Evolutionary conservation across 2,113 vertebrate genomes (phyloP).

Genomic region (Nycticryphes semicollaris): DNA sequence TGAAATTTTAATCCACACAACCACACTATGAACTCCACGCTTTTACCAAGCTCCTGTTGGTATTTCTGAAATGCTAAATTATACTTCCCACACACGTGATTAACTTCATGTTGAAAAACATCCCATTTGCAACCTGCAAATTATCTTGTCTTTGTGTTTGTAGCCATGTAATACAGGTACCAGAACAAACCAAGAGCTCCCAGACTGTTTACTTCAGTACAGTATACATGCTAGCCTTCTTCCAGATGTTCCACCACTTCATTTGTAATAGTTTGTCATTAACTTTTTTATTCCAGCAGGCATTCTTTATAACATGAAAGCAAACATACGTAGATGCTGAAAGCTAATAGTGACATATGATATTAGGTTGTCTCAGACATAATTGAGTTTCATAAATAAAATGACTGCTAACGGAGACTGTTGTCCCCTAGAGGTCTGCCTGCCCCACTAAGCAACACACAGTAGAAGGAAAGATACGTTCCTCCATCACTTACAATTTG

Average conservation of each 20-base stretch:
- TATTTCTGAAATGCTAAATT: not conserved
- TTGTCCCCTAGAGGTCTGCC: not conserved
- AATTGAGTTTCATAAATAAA: not conserved
- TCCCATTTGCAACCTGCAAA: not conserved
- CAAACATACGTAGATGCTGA: accelerated
- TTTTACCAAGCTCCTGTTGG: not conserved
- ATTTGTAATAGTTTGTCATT: not conserved
- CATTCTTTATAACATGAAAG: not conserved
- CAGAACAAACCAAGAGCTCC: not conserved
- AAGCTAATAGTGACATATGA: not conserved
- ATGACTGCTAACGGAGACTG: not conserved
- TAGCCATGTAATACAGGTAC: not conserved
- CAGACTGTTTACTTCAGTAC: not conserved
- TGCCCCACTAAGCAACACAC: not conserved
- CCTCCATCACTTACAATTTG: not conserved
- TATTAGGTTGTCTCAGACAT: not conserved
- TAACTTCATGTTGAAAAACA: not conserved
- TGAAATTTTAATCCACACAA: not conserved
- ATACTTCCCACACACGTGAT: not conserved
- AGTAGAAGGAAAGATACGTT: not conserved
- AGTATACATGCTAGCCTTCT: not conserved
- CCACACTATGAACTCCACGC: not conserved
- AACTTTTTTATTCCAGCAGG: not conserved
- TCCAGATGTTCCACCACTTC: not conserved
- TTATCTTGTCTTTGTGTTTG: not conserved